Evolutionary conservation across 2,888 invertebrate species (phyloP), one percentile per base, ranked within the genome.

Genomic region (Drosophila rubida): DNA sequence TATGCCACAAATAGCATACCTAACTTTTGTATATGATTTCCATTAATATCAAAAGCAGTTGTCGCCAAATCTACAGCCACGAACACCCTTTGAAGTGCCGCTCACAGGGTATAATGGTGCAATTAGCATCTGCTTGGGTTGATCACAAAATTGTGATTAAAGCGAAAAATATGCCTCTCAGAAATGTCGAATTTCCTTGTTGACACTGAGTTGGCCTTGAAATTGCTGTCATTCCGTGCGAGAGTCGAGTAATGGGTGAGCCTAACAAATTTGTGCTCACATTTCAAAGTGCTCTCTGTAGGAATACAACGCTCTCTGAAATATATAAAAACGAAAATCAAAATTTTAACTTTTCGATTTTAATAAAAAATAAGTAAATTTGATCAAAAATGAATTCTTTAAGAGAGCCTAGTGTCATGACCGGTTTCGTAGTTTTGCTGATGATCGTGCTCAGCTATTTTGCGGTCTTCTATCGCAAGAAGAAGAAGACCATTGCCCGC

Each of bases 91-190:
- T n/a, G 1, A 11, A 32, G n/a, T n/a, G n/a, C 4, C n/a, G 11
- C 11, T 4, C 5, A 39, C 9, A 27, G 55, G 53, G 53, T 53
- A 42, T 32, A 32, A 7, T 6, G 9, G 23, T 35, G 30, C 51
- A 67, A 58, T 67, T 51, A 32, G 35, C 67, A 58, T 13, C 13
- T 58, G 50, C 2, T 14, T 35, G 8, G 14, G 13, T 16, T 23
- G 9, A 46, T 37, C 7, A 7, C 6, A 23, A 23, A 37, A 23
- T 7, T 44, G 14, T 11, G 16, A 27, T n/a, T 19, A 37, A 49
- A 22, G 13, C n/a, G n/a, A 32, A 5, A n/a, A 14, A 14, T 37
- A 37, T 11, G 19, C 0, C 32, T 3, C 2, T 9, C 22, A 44
- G n/a, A 32, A 27, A 25, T 14, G 13, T 22, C 2, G 32, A 35